Conservation (phyloP, 2,797 vertebrate species). For the Octomys mimax region DNA sequence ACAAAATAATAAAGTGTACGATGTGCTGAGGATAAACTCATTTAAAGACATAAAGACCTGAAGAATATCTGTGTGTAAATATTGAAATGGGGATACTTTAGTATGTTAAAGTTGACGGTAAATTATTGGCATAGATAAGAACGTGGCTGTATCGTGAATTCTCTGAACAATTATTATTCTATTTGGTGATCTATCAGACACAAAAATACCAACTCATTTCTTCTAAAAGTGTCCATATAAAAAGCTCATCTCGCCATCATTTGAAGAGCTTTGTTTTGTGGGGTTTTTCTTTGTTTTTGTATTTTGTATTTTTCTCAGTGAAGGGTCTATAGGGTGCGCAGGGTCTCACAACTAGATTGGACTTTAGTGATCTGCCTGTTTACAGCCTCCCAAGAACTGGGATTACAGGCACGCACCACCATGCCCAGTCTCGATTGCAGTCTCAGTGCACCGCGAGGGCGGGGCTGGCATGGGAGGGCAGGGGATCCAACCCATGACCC, state of each 20-base stretch:
- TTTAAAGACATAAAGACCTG: not conserved
- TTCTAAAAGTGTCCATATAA: not conserved
- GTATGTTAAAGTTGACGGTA: not conserved
- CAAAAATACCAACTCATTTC: not conserved
- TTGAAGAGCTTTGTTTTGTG: not conserved
- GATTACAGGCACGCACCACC: too few relatives aligned
- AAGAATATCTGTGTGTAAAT: not conserved
- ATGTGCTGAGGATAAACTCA: fast-evolving
- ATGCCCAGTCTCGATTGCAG: too few relatives aligned
- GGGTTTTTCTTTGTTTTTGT: too few relatives aligned
- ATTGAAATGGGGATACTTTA: not conserved
- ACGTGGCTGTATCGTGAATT: not conserved
- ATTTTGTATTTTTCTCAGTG: too few relatives aligned
- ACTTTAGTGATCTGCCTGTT: too few relatives aligned
- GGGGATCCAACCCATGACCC: too few relatives aligned
- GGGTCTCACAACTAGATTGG: too few relatives aligned
- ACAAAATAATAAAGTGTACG: not conserved
- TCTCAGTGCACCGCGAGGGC: too few relatives aligned
- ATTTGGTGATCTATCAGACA: not conserved
- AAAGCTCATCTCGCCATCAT: not conserved
- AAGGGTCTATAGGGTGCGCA: too few relatives aligned
- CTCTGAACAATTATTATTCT: not conserved
- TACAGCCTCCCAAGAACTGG: too few relatives aligned
- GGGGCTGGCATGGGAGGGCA: too few relatives aligned
- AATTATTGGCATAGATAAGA: not conserved